Evolutionary conservation across 2,797 vertebrate genomes (phyloP).

Genomic region (Cirrhinus mrigala): DNA sequence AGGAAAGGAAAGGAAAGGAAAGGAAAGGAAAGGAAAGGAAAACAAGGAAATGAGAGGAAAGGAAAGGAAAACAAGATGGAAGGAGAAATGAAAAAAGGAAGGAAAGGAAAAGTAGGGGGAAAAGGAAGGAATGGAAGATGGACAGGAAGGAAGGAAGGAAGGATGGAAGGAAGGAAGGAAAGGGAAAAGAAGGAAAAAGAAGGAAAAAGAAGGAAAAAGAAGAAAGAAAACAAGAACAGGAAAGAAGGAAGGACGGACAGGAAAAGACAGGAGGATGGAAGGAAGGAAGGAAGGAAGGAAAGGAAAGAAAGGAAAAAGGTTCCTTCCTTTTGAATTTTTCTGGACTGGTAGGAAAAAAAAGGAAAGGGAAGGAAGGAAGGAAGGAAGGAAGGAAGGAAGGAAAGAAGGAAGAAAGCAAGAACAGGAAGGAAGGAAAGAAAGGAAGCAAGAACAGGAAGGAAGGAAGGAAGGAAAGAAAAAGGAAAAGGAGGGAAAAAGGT

Average conservation of each 20-base stretch:
- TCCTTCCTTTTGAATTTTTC: no score
- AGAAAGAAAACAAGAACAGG: neutral
- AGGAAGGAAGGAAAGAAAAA: neutral
- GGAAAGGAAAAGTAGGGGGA: neutral
- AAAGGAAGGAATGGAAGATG: no score
- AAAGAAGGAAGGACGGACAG: neutral
- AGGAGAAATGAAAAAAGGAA: neutral
- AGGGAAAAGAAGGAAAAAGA: neutral
- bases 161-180: neutral
- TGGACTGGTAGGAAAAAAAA: no score
- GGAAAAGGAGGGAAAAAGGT: no score
- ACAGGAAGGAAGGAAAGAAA: neutral
- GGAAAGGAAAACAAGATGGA: neutral
- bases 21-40: neutral
- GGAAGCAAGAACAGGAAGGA: neutral
- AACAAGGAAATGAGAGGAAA: neutral
- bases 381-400: neutral
- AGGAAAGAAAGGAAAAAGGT: neutral
- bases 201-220: neutral
- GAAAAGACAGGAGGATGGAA: no score
- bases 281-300: neutral
- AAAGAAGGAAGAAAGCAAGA: no score
- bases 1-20: neutral
- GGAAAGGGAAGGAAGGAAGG: no score
- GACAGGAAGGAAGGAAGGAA: rapidly evolving